Percentiles rank a stretch among this genome's conserved stretches.
phyloP scores from a whole-genome alignment of 2,888 invertebrate genomes.

The Phyllotreta striolata region DNA sequence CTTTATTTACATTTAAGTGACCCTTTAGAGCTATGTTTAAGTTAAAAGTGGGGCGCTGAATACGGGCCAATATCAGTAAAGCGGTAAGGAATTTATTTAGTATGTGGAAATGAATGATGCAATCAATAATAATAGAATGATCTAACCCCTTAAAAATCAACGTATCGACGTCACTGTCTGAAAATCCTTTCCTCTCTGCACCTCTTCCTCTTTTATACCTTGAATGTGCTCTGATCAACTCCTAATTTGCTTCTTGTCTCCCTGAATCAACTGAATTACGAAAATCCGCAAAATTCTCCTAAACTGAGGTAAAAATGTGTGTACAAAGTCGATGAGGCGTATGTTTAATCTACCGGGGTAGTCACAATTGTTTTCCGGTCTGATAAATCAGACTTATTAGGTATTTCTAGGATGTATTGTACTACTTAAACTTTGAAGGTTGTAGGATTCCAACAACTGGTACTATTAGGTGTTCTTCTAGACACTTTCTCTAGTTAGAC shows the following conservation, averaged over 20 bases:
- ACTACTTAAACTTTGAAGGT: too few species aligned
- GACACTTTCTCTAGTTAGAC: too few species aligned
- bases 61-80: too few species aligned
- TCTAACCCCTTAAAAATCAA: neutral
- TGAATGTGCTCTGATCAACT: conserved; percentile 59
- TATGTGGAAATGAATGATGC: too few species aligned
- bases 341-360: conserved; percentile 7
- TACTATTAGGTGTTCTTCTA: too few species aligned
- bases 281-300: conserved; percentile 31
- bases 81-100: too few species aligned
- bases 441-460: too few species aligned
- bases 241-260: conserved; percentile 60
- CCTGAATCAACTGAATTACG: conserved; percentile 58
- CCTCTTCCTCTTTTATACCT: conserved; percentile 47
- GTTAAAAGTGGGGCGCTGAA: too few species aligned
- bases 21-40: too few species aligned
- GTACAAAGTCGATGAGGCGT: conserved; percentile 16
- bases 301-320: conserved; percentile 21
- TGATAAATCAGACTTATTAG: too few species aligned
- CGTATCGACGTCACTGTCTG: neutral
- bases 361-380: conserved; percentile 1
- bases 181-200: conserved; percentile 33
- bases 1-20: too few species aligned
- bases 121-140: neutral
- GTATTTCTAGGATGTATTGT: too few species aligned